phyloP scores from a whole-genome alignment of 1,140 invertebrate genomes.

The Bombyx mandarina region DNA sequence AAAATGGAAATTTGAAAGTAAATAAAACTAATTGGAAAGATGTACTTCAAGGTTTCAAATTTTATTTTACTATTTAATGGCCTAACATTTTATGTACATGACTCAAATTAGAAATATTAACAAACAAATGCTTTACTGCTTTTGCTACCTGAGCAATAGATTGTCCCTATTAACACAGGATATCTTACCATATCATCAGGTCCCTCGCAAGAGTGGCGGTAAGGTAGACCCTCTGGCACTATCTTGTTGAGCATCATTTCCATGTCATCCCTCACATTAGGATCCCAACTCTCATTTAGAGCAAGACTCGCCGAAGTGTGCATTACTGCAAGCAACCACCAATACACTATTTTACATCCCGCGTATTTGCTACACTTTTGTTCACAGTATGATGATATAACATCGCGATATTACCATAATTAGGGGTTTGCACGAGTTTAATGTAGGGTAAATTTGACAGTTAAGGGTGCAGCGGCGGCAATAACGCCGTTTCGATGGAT shows the following conservation, averaged over 20 bases:
- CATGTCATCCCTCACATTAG: constrained; percentile 96
- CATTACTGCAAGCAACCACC: constrained; percentile 83
- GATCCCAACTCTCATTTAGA: constrained; percentile 98
- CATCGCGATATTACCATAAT: constrained; percentile 12
- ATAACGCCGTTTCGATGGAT: constrained; percentile 32
- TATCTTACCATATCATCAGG: constrained; percentile 96
- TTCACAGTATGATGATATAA: constrained; percentile 5
- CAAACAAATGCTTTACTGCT: no score
- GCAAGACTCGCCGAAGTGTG: constrained; percentile 97
- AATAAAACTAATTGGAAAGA: no score
- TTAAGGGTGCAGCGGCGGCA: constrained; percentile 42
- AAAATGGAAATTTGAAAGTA: no score
- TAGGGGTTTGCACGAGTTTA: constrained; percentile 20
- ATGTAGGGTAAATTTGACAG: constrained; percentile 30
- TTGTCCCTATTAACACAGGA: not conserved
- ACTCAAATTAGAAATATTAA: no score
- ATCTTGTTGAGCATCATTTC: constrained; percentile 99
- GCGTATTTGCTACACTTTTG: constrained; percentile 7
- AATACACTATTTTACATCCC: constrained; percentile 33
- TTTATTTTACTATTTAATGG: no score
- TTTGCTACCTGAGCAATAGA: no score
- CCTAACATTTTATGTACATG: no score
- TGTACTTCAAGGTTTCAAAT: no score
- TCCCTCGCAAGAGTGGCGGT: constrained; percentile 96
- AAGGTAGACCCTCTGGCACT: constrained; percentile 95